These are phyloP conservation scores for Lepidochrysops patricia DNA, from an alignment of 2,888 invertebrate species.

Conservation along the genomic window DNA sequence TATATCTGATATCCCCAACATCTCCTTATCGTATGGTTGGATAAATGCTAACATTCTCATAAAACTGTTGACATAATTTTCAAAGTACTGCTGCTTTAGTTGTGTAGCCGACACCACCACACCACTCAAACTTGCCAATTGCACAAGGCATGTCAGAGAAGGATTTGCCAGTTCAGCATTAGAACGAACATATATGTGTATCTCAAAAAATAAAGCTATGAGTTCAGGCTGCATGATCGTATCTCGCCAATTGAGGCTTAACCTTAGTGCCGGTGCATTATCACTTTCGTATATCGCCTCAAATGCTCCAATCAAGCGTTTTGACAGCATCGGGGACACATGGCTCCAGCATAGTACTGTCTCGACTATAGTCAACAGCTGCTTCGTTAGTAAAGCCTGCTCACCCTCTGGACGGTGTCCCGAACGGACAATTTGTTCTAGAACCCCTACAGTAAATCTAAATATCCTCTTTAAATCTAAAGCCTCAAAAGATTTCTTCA, in stretches of 20 bases:
- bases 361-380: slow-evolving; percentile 85
- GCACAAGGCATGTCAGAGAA: slow-evolving; percentile 87
- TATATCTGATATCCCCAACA: slow-evolving; percentile 63
- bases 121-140: slow-evolving; percentile 75
- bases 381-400: slow-evolving; percentile 75
- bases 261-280: slow-evolving; percentile 76
- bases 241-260: slow-evolving; percentile 82
- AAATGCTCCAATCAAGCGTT: slow-evolving; percentile 81
- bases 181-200: slow-evolving; percentile 87
- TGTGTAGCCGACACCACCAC: slow-evolving; percentile 48
- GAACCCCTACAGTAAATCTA: slow-evolving; percentile 59
- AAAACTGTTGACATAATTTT: slow-evolving; percentile 62
- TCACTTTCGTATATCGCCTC: slow-evolving; percentile 80
- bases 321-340: slow-evolving; percentile 78
- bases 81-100: slow-evolving; percentile 59
- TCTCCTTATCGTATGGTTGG: slow-evolving; percentile 56
- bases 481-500: slow-evolving; percentile 89
- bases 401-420: slow-evolving; percentile 67
- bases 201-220: slow-evolving; percentile 85
- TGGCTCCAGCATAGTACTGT: slow-evolving; percentile 88
- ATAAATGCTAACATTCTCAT: slow-evolving; percentile 60
- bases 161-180: slow-evolving; percentile 84
- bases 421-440: slow-evolving; percentile 59
- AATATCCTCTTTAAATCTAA: slow-evolving; percentile 87
- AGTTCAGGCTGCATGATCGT: slow-evolving; percentile 83